A percentile compares a stretch with the other conserved stretches of the same genome.
Conservation (phyloP, 2,888 invertebrate genomes). For the Plebejus argus region DNA sequence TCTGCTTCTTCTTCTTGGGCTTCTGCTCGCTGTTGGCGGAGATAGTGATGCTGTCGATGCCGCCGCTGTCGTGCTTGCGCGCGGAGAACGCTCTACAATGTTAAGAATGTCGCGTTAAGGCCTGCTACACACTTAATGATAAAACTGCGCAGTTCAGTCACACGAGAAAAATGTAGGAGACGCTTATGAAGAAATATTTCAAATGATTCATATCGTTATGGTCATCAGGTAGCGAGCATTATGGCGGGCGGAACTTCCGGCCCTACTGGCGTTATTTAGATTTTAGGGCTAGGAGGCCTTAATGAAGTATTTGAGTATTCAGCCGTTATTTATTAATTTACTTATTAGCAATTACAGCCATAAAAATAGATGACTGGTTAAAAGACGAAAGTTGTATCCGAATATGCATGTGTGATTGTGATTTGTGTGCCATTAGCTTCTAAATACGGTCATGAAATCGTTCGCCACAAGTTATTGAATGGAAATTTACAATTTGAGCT, state of each 20-base stretch:
- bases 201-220: too few relatives aligned
- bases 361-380: not conserved
- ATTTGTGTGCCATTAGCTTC: not conserved
- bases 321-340: not conserved
- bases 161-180: too few relatives aligned
- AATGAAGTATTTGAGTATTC: not conserved
- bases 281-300: too few relatives aligned
- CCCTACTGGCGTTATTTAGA: too few relatives aligned
- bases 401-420: not conserved
- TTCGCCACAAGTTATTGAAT: not conserved
- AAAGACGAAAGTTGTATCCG: not conserved
- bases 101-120: constrained; percentile 24
- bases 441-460: not conserved
- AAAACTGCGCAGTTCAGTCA: not conserved
- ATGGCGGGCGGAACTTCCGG: too few relatives aligned
- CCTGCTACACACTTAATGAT: not conserved
- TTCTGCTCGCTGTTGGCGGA: constrained; percentile 58
- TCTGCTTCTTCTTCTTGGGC: constrained; percentile 66
- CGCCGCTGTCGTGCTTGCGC: constrained; percentile 59
- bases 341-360: not conserved
- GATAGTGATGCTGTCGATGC: constrained; percentile 70
- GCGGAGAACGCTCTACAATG: constrained; percentile 55
- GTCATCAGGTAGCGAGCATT: not conserved
- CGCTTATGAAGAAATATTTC: too few relatives aligned
- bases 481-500: not conserved